These are phyloP conservation scores for Caradrina kadenii DNA, from an alignment of 2,888 invertebrate genomes.

Conservation along the genomic window DNA sequence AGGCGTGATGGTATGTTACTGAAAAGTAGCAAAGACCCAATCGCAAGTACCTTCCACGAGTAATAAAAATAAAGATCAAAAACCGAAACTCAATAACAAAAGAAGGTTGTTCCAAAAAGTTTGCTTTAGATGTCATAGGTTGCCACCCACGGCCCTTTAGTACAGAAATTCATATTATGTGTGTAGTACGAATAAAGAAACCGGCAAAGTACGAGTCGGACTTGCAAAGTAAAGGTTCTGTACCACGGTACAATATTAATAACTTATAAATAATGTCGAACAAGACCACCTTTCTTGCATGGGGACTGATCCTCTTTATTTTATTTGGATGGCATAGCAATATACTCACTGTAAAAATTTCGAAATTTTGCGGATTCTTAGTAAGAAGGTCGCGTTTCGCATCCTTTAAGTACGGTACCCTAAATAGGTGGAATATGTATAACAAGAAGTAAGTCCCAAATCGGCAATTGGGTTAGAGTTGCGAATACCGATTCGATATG, in stretches of 20 bases:
- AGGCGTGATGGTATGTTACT: too few relatives aligned
- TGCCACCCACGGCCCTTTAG: constrained; percentile 6
- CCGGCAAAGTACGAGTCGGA: too few relatives aligned
- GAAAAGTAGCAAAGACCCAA: neutral
- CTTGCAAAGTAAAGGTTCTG: too few relatives aligned
- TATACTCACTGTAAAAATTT: too few relatives aligned
- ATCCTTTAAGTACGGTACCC: too few relatives aligned
- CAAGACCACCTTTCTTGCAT: too few relatives aligned
- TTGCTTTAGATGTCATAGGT: constrained; percentile 26
- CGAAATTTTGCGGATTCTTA: too few relatives aligned
- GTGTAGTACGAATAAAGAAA: constrained; percentile 44
- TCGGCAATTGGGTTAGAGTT: constrained; percentile 42
- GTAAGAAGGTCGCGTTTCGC: too few relatives aligned
- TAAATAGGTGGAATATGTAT: constrained; percentile 26
- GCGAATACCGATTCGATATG: constrained; percentile 30
- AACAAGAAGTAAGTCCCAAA: constrained; percentile 42
- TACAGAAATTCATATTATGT: constrained; percentile 44
- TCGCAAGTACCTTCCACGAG: neutral
- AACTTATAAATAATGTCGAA: too few relatives aligned
- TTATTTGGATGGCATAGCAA: too few relatives aligned
- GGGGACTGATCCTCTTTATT: too few relatives aligned
- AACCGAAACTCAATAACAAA: constrained; percentile 28
- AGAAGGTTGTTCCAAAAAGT: constrained; percentile 19
- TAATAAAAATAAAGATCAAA: constrained; percentile 7
- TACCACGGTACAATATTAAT: too few relatives aligned